Evolutionary conservation across 2,888 invertebrate genomes (phyloP), one percentile per base, ranked within the genome.

Genomic region (Trichogramma evanescens): DNA sequence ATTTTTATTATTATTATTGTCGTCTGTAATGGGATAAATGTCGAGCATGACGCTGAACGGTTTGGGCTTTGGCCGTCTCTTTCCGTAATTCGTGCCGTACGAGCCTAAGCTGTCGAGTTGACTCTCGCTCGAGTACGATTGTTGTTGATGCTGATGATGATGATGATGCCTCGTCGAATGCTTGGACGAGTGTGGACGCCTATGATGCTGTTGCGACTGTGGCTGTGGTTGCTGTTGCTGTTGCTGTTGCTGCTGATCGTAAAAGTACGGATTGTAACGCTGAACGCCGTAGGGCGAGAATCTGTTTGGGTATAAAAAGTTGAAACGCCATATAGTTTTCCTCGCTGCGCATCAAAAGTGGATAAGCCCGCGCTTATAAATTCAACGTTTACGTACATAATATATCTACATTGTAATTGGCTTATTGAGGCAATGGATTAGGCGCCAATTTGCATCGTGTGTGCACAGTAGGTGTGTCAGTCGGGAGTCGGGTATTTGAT

Each of bases 1-100:
- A 72, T 46, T 69, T 72, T 26, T 26, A 26, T 26, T 26, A 26
- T 26, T 26, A 5, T 76, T 74, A 51, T 67, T 65, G 4, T 71
- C 53, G 9, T 80, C 77, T 52, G 81, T 77, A 52, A 86, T 78
- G 0, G 86, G 86, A 74, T 82, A 85, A 57, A 86, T 82, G 67
- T 87, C 86, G 39, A 87, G 72, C 80, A 86, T 84, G 0, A 86
- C 80, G 66, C 86, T 87, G 61, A 87, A 84, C 0, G 86, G 85
- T 67, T 84, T 75, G 0, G 74, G 71, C 58, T 76, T 76, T 3
- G 45, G 45, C 3, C 67, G 65, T 45, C 68, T 73, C 48, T 74
- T 73, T 3, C 54, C 65, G 49, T 64, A 66, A 53, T 51, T 64
- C 2, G 59, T 54, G 3, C 67, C 50, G 42, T 69, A 69, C 1